These are phyloP conservation scores for Lampropteryx suffumata DNA, from an alignment of 2,888 invertebrate species.

Conservation along the genomic window DNA sequence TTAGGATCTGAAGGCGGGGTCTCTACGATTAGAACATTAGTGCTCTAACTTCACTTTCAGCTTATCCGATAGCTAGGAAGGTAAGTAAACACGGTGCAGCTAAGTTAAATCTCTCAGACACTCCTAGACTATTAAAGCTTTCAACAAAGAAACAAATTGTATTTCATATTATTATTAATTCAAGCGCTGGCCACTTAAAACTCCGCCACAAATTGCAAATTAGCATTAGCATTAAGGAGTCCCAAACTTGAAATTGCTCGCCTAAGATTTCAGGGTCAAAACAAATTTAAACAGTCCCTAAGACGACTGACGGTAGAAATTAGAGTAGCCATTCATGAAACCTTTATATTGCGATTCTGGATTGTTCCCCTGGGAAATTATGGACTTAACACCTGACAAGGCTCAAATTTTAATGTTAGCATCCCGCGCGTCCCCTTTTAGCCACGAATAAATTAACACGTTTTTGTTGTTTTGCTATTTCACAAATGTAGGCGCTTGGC, in stretches of 20 bases:
- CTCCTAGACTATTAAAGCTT: slow-evolving; percentile 11
- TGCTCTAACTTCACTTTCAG: no score
- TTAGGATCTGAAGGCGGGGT: no score
- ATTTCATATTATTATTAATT: slow-evolving; percentile 18
- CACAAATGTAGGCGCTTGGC: slow-evolving; percentile 41
- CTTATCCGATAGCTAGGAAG: no score
- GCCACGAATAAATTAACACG: slow-evolving; percentile 73
- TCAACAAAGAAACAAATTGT: slow-evolving; percentile 15
- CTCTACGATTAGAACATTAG: no score
- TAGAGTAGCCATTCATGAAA: slow-evolving; percentile 72
- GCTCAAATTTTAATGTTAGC: slow-evolving; percentile 79
- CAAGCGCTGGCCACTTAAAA: slow-evolving; percentile 21
- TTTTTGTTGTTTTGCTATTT: slow-evolving; percentile 54
- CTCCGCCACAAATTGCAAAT: slow-evolving; percentile 32
- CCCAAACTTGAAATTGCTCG: slow-evolving; percentile 26
- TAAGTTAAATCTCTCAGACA: background rate
- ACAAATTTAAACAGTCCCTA: slow-evolving; percentile 41
- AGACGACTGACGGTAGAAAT: slow-evolving; percentile 62
- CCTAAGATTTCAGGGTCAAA: slow-evolving; percentile 38
- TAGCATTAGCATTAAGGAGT: slow-evolving; percentile 29
- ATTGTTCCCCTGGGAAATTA: slow-evolving; percentile 80
- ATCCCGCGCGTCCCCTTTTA: slow-evolving; percentile 55
- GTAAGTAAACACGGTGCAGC: no score
- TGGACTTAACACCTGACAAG: slow-evolving; percentile 82
- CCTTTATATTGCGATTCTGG: slow-evolving; percentile 77